phyloP scores from a whole-genome alignment of 2,888 invertebrate species.

The Amphipoea oculea region DNA sequence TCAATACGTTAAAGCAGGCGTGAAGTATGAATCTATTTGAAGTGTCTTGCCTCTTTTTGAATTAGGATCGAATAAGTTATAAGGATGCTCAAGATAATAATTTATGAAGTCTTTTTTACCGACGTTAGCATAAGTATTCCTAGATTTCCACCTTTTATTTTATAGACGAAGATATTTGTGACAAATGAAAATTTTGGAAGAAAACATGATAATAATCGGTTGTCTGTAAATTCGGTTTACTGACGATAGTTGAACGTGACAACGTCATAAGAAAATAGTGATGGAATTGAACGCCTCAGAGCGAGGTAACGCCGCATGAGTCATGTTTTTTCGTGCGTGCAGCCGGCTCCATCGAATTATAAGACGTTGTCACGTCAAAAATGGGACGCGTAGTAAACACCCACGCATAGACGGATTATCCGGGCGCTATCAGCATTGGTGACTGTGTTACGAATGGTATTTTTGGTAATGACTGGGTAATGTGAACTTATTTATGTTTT shows the following conservation, averaged over 20 bases:
- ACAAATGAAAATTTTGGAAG: background rate
- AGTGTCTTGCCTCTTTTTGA: constrained; percentile 12
- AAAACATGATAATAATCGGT: background rate
- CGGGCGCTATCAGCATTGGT: background rate
- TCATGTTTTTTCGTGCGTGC: too few relatives aligned
- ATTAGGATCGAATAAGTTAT: background rate
- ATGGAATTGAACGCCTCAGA: too few relatives aligned
- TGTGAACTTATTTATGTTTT: constrained; percentile 33
- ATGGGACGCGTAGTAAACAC: constrained; percentile 9
- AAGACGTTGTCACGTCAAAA: too few relatives aligned
- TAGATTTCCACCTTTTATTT: constrained; percentile 16
- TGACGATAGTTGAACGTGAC: too few relatives aligned
- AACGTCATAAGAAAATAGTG: too few relatives aligned
- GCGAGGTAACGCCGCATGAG: too few relatives aligned
- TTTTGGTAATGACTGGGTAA: constrained; percentile 21
- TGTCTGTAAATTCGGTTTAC: too few relatives aligned
- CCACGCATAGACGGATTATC: background rate
- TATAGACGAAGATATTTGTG: constrained; percentile 1
- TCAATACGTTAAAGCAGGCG: constrained; percentile 19
- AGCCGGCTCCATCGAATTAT: too few relatives aligned
- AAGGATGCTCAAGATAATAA: constrained; percentile 13
- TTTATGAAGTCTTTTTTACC: constrained; percentile 11
- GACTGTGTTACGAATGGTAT: constrained; percentile 8
- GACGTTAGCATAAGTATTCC: constrained; percentile 1
- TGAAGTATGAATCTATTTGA: background rate